Evolutionary conservation across 2,113 vertebrate genomes (phyloP), one percentile per base, ranked within the genome.

Genomic region (Rhea americana): DNA sequence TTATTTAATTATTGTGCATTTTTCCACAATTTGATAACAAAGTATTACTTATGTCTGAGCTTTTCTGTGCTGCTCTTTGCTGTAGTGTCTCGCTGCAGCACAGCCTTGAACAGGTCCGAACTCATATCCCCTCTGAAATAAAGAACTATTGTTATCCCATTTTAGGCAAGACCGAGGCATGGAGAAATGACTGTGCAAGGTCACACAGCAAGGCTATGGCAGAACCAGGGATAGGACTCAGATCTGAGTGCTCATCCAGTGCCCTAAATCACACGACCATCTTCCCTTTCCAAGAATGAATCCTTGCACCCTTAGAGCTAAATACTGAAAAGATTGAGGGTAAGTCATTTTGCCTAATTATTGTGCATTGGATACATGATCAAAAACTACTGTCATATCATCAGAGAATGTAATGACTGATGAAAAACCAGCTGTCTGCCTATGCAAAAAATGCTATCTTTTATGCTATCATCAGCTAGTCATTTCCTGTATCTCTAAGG

Each of bases 101-200:
- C 70, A 94, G 85, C 83, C 88, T 72, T 86, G 66, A 70, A 37
- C 62, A 74, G 90, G 22, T 88, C 84, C 82, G 66, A 91, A 3
- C 82, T 85, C 28, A 0, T 80, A 4, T n/a, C 73, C 87, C 92
- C 92, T 91, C 93, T 96, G 91, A 95, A 91, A 96, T 96, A 96
- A 96, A 96, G 94, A 95, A 94, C 87, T 96, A 43, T 95, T 96
- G 93, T 95, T 88, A 90, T 96, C 95, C 95, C 83, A 14, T 96
- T 96, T 88, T 94, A 96, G 95, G 96, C 73, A 80, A 94, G 85
- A 37, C 88, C 72, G 85, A 95, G 76, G 82, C 90, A 88, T 91
- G 91, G 95, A 96, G 96, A 88, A 93, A 53, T 90, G 94, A 89
- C 94, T 95, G 94, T 96, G 91, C 96, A 94, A 94, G 91, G 95